Evolutionary conservation across 2,797 vertebrate genomes (phyloP), one percentile per base, ranked within the genome.

Genomic region (Picus viridis): DNA sequence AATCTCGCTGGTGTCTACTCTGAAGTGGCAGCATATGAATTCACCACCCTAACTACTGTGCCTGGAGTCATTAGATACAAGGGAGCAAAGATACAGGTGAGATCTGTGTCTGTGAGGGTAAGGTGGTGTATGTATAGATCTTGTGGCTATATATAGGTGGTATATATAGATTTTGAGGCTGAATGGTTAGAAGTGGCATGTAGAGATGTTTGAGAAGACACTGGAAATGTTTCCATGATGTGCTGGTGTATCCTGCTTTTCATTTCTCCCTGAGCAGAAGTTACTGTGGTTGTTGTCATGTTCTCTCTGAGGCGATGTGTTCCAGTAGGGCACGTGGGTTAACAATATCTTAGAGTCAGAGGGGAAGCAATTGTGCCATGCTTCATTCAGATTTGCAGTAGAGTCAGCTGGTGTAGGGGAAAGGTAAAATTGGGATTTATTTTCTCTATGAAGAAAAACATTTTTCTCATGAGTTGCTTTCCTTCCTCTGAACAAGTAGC

Each of bases 11-110:
- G 99, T 24, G 99, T 99, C 4, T 99, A 99, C 96, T 99, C 99
- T 8, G 99, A 99, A 95, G 99, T 99, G 29, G 99, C 99, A 14
- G 99, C 99, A 6, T 99, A 99, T 15, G 99, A 99, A 92, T 99
- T 99, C 97, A 99, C 99, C 54, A 99, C 99, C 3, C 97, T 99
- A 34, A 99, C 99, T 2, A 99, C 99, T 0, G 99, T 99, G 73
- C 99, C 99, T 22, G 99, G 99, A 65, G 99, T 99, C 77, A 99
- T 99, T 95, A 98, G 99, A 75, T 99, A 99, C 96, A 99, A 99
- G 97, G 99, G 99, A 81, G 99, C 99, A 95, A 99, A 99, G 97
- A 99, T 99, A 89, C 99, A 99, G 99, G 99, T 99, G 80, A 97
- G 90, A 41, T 53, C n/a, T 16, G 14, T 45, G 24, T 26, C 27